phyloP scores from a whole-genome alignment of 2,888 invertebrate genomes.

The Erannis defoliaria region DNA sequence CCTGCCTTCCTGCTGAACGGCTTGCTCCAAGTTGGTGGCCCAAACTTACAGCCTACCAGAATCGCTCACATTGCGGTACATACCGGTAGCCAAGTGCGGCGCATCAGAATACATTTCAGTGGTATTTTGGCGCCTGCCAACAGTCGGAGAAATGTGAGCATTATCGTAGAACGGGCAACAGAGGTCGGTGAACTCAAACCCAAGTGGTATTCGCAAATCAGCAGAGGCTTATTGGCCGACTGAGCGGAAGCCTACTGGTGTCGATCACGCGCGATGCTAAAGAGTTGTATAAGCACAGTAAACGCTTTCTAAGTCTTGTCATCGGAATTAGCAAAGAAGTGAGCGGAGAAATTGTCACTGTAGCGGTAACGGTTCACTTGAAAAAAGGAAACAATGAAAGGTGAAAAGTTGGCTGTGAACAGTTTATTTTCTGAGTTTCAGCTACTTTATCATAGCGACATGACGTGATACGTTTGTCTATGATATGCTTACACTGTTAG shows the following conservation, averaged over 20 bases:
- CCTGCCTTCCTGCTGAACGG: constrained; percentile 54
- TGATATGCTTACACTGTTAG: no score
- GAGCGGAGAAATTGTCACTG: constrained; percentile 79
- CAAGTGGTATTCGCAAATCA: constrained; percentile 65
- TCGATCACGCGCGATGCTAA: constrained; percentile 64
- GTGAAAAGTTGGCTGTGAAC: constrained; percentile 46
- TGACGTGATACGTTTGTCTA: background rate
- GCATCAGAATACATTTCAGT: constrained; percentile 35
- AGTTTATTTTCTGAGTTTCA: constrained; percentile 8
- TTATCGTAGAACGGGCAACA: constrained; percentile 62
- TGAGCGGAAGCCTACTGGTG: constrained; percentile 58
- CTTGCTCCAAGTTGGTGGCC: constrained; percentile 46
- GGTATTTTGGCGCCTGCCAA: constrained; percentile 50
- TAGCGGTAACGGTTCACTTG: constrained; percentile 65
- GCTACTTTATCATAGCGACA: background rate
- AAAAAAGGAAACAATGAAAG: constrained; percentile 67
- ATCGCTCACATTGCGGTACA: constrained; percentile 29
- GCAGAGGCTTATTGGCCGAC: constrained; percentile 57
- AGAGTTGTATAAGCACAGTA: constrained; percentile 77
- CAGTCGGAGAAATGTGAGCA: constrained; percentile 53
- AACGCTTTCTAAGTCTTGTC: constrained; percentile 77
- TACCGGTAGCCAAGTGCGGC: constrained; percentile 27
- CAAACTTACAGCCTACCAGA: constrained; percentile 29
- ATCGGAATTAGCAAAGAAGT: constrained; percentile 78
- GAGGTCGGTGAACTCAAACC: constrained; percentile 69